Evolutionary conservation across 2,797 vertebrate genomes (phyloP).

Genomic region (Otus scops): DNA sequence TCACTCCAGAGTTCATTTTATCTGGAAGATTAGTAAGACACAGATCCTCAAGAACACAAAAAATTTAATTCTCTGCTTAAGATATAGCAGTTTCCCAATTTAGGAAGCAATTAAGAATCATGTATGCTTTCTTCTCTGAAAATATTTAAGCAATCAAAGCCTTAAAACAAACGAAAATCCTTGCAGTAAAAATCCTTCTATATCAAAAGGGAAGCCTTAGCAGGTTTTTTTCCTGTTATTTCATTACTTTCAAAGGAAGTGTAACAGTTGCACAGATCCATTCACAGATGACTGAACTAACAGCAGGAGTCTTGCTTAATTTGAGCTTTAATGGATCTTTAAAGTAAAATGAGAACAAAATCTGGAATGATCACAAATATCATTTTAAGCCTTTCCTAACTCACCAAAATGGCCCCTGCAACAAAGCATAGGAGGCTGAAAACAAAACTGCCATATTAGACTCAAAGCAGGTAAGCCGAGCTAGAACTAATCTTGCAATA

Average conservation of each 20-base stretch:
- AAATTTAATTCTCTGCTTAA: slow-evolving; percentile 54
- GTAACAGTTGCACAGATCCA: slow-evolving; percentile 51
- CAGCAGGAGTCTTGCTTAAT: slow-evolving; percentile 70
- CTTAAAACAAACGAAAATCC: slow-evolving; percentile 63
- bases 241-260: slow-evolving; percentile 60
- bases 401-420: slow-evolving; percentile 25
- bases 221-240: slow-evolving; percentile 36
- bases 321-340: slow-evolving; percentile 67
- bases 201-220: slow-evolving; percentile 52
- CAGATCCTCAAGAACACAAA: slow-evolving; percentile 45
- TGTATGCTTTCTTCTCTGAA: slow-evolving; percentile 62
- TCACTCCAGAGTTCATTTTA: slow-evolving; percentile 52
- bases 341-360: slow-evolving; percentile 40
- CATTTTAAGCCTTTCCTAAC: not conserved
- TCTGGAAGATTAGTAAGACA: slow-evolving; percentile 62
- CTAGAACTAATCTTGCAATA: slow-evolving; percentile 5
- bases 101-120: slow-evolving; percentile 60
- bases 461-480: not conserved
- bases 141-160: slow-evolving; percentile 64
- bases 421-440: slow-evolving; percentile 15
- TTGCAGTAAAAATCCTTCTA: slow-evolving; percentile 49
- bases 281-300: slow-evolving; percentile 57
- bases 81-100: slow-evolving; percentile 13
- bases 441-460: not conserved
- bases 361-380: slow-evolving; percentile 30